Percentiles rank a stretch among this genome's conserved stretches.
These are phyloP conservation scores for Magallana angulata DNA, from an alignment of 1,140 invertebrate genomes.

Conservation along the genomic window DNA sequence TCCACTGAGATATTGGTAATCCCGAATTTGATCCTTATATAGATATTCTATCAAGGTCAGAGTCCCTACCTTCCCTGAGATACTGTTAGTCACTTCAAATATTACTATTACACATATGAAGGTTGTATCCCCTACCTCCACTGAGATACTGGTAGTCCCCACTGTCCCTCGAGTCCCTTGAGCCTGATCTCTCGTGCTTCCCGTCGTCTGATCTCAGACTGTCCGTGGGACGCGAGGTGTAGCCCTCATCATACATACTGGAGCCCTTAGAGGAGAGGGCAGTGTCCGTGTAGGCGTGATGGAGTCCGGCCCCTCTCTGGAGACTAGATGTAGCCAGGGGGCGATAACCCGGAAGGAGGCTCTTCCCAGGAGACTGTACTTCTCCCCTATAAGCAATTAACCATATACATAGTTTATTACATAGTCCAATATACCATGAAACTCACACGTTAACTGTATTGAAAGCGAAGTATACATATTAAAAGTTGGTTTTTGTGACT, in stretches of 20 bases:
- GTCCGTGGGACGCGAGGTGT: conserved; percentile 11
- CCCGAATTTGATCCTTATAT: conserved; percentile 27
- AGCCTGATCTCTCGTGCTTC: conserved; percentile 68
- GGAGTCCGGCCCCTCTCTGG: conserved; percentile 23
- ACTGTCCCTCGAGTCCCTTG: conserved; percentile 73
- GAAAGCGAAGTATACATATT: too few species aligned
- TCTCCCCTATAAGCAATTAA: conserved; percentile 57
- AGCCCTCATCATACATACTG: conserved; percentile 65
- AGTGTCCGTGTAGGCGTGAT: conserved; percentile 73
- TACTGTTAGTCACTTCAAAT: not conserved
- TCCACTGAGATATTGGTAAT: conserved; percentile 66
- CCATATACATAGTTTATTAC: not conserved
- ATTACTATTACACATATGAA: not conserved
- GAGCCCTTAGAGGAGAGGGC: conserved; percentile 62
- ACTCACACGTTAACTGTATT: too few species aligned
- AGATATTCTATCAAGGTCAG: not conserved
- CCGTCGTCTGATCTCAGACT: conserved; percentile 67
- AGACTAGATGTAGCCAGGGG: conserved; percentile 44
- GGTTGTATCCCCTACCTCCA: conserved; percentile 56
- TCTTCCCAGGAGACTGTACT: conserved; percentile 56
- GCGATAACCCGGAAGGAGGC: conserved; percentile 35
- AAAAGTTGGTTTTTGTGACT: too few species aligned
- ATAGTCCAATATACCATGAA: not conserved
- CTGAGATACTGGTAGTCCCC: conserved; percentile 65
- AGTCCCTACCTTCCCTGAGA: conserved; percentile 59